Base-by-base conservation (phyloP, 2,888 invertebrate species). In the Eumerus sabulonum region DNA sequence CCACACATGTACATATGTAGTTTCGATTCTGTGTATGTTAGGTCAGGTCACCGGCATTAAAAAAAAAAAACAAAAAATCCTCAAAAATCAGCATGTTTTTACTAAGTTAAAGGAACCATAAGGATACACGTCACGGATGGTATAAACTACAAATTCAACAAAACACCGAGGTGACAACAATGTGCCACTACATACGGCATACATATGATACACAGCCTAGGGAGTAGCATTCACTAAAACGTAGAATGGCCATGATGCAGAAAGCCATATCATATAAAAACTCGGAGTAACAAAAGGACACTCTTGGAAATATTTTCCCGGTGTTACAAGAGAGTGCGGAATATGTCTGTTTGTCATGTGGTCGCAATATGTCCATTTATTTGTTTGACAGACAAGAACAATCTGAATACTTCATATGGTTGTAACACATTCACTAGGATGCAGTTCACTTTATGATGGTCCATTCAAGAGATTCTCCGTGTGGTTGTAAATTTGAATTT, bases 301-400 rank as follows among this genome's bases (percentile, higher is more conserved):
- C 72, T 74, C 77, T 79, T 79, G 74, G 64, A 74, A 79, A 79
- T 62, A 79, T 74, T 74, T 74, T 79, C 64, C 79, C 79, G 74
- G 79, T 79, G 74, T 74, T 68, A 68, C 27, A n/a, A n/a, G 27
- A 7, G 27, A 27, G 27, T 27, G 27, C 7, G 27, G 27, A 27
- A 7, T 27, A 27, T 62, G 85, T 85, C 86, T 85, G 85, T 72
- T 82, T 71, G 59, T 86, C 87, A 87, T 85, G 86, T 87, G 87
- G 86, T 84, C 81, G 84, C 87, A 87, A 87, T 84, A 84, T 87
- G 87, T 86, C 83, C 81, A 72, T 79, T 79, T 79, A 57, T 64
- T 74, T 63, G 63, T 64, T 74, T 63, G 63, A 67, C 73, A 67
- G 77, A 62, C 73, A n/a, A 73, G 62, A 77, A 63, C 77, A 62